Evolutionary conservation across 2,888 invertebrate genomes (phyloP).

Genomic region (Yponomeuta plumbellus): DNA sequence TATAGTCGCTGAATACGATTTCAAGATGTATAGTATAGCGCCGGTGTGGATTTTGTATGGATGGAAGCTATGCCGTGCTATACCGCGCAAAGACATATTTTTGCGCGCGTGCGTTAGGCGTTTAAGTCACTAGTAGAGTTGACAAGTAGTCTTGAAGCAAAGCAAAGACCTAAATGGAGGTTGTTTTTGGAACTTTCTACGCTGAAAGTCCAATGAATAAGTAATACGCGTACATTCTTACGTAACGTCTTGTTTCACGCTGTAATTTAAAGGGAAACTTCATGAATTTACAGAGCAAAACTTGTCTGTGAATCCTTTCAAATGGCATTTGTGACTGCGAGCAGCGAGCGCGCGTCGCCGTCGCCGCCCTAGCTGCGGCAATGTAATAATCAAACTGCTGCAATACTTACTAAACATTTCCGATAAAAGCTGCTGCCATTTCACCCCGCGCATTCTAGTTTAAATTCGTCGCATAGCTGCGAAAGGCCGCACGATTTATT

Average conservation of each 20-base stretch:
- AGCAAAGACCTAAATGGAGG: slow-evolving; percentile 16
- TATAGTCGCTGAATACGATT: too few relatives aligned
- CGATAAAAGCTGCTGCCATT: slow-evolving; percentile 14
- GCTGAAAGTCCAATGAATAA: slow-evolving; percentile 25
- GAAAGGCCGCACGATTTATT: neutral
- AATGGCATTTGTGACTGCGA: slow-evolving; percentile 29
- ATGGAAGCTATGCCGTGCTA: too few relatives aligned
- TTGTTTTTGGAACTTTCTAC: neutral
- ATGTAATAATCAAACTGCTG: slow-evolving; percentile 19
- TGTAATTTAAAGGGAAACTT: slow-evolving; percentile 30
- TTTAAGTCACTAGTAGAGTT: neutral
- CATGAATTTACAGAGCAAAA: slow-evolving; percentile 23
- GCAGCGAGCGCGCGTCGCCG: slow-evolving; percentile 16
- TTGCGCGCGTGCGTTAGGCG: neutral
- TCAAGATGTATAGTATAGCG: too few relatives aligned
- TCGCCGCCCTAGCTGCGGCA: slow-evolving; percentile 14
- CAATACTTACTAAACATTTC: slow-evolving; percentile 15
- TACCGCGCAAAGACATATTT: neutral
- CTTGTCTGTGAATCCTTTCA: slow-evolving; percentile 34
- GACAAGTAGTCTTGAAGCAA: too few relatives aligned
- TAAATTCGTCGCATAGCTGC: neutral
- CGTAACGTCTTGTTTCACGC: slow-evolving; percentile 28
- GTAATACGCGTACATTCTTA: slow-evolving; percentile 21
- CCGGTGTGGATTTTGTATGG: too few relatives aligned
- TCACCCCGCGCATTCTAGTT: slow-evolving; percentile 1